Evolutionary conservation across 1,140 invertebrate genomes (phyloP).

Genomic region (Calephelis virginiensis): DNA sequence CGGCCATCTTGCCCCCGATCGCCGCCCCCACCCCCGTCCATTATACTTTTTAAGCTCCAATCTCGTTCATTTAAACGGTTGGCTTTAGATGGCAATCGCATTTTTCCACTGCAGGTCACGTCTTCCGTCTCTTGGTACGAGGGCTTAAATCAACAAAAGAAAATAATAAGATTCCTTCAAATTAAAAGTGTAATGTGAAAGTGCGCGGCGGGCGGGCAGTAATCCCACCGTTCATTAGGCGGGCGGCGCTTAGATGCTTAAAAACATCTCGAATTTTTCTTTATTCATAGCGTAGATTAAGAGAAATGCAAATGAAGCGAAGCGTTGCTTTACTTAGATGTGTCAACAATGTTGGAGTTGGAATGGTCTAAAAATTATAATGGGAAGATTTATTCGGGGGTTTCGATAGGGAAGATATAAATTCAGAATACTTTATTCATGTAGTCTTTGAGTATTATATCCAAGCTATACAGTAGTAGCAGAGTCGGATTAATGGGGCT

Average conservation of each 20-base stretch:
- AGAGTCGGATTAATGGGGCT: too few species aligned
- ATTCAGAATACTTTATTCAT: too few species aligned
- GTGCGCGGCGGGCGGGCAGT: conserved; percentile 53
- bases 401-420: too few species aligned
- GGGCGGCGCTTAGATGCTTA: conserved; percentile 54
- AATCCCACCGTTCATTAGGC: conserved; percentile 72
- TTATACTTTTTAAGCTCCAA: conserved; percentile 84
- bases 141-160: conserved; percentile 83
- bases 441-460: too few species aligned
- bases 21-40: conserved; percentile 67
- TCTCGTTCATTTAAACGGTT: conserved; percentile 82
- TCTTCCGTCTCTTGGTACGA: conserved; percentile 76
- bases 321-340: conserved; percentile 72
- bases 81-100: conserved; percentile 82
- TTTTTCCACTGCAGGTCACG: conserved; percentile 82
- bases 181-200: conserved; percentile 83
- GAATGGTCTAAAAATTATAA: neutral
- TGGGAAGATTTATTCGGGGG: too few species aligned
- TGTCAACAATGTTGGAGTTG: conserved; percentile 57
- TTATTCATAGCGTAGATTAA: conserved; percentile 78
- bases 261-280: conserved; percentile 74
- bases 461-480: too few species aligned
- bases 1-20: conserved; percentile 74
- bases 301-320: conserved; percentile 75
- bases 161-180: conserved; percentile 82